Percentiles rank a stretch among this genome's conserved stretches.
phyloP scores from a whole-genome alignment of 2,888 invertebrate species.

The Acrobasis repandana region DNA sequence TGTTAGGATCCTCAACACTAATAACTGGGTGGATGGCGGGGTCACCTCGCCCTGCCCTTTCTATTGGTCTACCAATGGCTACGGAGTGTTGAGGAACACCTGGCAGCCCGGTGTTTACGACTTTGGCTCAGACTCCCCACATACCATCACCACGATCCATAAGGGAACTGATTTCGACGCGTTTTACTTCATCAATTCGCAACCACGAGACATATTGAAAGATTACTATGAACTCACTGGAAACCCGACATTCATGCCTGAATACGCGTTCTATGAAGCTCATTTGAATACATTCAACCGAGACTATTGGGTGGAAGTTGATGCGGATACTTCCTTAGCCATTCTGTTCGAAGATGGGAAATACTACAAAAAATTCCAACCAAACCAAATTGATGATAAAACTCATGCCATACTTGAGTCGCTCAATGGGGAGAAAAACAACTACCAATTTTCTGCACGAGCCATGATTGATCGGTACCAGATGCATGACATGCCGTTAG shows the following conservation, averaged over 20 bases:
- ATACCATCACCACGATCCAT: conserved; percentile 50
- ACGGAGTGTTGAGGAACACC: conserved; percentile 69
- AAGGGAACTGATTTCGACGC: conserved; percentile 60
- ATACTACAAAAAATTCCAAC: conserved; percentile 68
- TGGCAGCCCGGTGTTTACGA: conserved; percentile 70
- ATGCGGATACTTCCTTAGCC: conserved; percentile 46
- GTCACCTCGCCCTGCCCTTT: conserved; percentile 73
- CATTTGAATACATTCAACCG: conserved; percentile 75
- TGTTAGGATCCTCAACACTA: conserved; percentile 64
- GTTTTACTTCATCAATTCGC: conserved; percentile 62
- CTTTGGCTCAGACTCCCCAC: conserved; percentile 50
- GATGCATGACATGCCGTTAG: conserved; percentile 66
- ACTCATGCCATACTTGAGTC: conserved; percentile 65
- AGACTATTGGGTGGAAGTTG: conserved; percentile 72
- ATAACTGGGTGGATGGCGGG: conserved; percentile 67
- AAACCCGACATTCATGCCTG: conserved; percentile 65
- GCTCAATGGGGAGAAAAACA: conserved; percentile 70
- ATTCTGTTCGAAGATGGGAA: conserved; percentile 69
- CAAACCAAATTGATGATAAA: conserved; percentile 57
- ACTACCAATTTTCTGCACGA: conserved; percentile 75
- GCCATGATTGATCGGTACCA: conserved; percentile 74
- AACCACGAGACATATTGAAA: conserved; percentile 56
- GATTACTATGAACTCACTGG: conserved; percentile 75
- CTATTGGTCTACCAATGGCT: conserved; percentile 72
- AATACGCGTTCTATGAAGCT: conserved; percentile 71